phyloP scores from a whole-genome alignment of 2,113 vertebrate species.

The Odontophorus gujanensis region DNA sequence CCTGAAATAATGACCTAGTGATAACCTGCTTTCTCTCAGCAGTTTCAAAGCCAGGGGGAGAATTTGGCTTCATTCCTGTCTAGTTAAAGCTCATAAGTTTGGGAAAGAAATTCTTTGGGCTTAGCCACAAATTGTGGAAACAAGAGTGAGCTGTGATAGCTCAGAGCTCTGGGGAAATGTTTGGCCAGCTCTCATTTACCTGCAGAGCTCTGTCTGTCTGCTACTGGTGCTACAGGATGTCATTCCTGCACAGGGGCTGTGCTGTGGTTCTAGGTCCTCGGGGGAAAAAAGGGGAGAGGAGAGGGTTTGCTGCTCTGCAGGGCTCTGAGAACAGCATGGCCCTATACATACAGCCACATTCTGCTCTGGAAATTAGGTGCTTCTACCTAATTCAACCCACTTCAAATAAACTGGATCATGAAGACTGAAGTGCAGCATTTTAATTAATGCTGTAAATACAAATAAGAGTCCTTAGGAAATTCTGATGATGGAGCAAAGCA shows the following conservation, averaged over 20 bases:
- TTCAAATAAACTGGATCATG: constrained; percentile 37
- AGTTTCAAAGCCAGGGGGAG: background rate
- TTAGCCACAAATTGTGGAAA: background rate
- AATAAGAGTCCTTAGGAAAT: constrained; percentile 8
- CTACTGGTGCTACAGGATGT: background rate
- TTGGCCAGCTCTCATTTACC: background rate
- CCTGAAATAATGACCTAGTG: background rate
- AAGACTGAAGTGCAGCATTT: constrained; percentile 44
- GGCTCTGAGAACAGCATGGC: background rate
- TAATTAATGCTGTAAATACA: constrained; percentile 58
- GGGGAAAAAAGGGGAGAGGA: background rate
- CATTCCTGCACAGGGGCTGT: background rate
- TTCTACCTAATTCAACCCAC: background rate
- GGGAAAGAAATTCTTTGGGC: background rate
- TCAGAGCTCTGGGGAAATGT: background rate
- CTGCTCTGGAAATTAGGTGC: constrained; percentile 30
- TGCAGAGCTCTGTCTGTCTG: background rate
- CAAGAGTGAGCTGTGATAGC: background rate
- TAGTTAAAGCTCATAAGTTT: background rate
- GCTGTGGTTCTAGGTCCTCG: background rate
- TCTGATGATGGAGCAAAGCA: constrained; percentile 30
- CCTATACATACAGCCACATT: background rate
- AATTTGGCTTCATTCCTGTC: background rate
- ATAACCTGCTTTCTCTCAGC: background rate
- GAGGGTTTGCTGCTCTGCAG: background rate